These are phyloP conservation scores for Labeo rohita DNA, from an alignment of 2,113 vertebrate species.

Conservation along the genomic window DNA sequence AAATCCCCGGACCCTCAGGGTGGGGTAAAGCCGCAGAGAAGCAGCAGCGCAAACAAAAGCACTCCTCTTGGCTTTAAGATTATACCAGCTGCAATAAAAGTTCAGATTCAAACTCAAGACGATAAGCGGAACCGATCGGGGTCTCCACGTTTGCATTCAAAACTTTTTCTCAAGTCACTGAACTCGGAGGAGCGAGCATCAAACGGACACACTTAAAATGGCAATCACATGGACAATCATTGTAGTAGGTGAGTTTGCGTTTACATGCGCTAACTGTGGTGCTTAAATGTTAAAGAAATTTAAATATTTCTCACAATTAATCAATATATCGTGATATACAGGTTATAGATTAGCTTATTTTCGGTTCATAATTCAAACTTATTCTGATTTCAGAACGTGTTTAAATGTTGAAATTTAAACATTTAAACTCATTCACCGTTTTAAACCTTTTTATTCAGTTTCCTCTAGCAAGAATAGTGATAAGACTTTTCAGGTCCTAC, in stretches of 20 bases:
- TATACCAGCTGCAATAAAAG: slow-evolving; percentile 44
- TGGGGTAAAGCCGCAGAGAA: slow-evolving; percentile 49
- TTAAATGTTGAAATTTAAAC: background rate
- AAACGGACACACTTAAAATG: slow-evolving; percentile 57
- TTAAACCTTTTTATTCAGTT: background rate
- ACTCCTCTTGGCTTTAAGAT: slow-evolving; percentile 70
- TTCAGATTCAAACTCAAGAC: slow-evolving; percentile 60
- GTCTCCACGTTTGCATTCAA: slow-evolving; percentile 26
- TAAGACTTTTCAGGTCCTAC: background rate
- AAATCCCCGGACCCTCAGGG: slow-evolving; percentile 61
- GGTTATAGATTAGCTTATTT: background rate
- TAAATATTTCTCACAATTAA: background rate
- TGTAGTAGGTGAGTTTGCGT: slow-evolving; percentile 68
- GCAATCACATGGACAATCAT: slow-evolving; percentile 63
- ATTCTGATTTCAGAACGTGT: background rate
- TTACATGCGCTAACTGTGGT: background rate
- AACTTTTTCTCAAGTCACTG: background rate
- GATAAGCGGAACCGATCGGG: slow-evolving; percentile 61
- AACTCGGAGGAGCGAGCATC: background rate
- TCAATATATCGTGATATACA: background rate
- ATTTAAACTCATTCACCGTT: background rate
- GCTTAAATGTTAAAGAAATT: background rate
- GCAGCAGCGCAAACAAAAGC: slow-evolving; percentile 69
- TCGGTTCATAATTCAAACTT: background rate
- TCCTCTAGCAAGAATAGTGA: background rate